Base-by-base conservation (phyloP, 2,113 vertebrate genomes). In the Xyrauchen texanus region DNA sequence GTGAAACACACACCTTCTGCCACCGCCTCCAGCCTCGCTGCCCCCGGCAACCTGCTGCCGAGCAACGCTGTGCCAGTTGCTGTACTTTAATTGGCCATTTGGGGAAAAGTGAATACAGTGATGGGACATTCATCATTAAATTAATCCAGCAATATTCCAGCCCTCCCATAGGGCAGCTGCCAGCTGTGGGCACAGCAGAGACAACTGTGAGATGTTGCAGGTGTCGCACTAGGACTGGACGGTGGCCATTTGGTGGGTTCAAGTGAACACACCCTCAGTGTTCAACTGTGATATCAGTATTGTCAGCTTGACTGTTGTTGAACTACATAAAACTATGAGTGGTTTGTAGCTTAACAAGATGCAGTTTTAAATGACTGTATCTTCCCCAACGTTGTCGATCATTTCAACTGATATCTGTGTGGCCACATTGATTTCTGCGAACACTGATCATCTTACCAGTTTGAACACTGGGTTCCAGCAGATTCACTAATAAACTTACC, bases 51-150 rank as follows among this genome's bases (percentile, higher is more conserved):
- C 92, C 95, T 97, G 96, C 96, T 96, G 94, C 94, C 94, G 89
- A 95, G 94, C 95, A 93, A 92, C 79, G 88, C 90, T 89, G 94
- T 97, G 96, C 96, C 96, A 97, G 97, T 98, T 98, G 97, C 97
- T 96, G 94, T 96, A 68, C 98, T 99, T 99, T 99, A 99, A 99
- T 99, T 99, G 97, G 97, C 95, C 97, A 97, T 99, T 96, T 98
- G 96, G 97, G 97, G 96, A 98, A 98, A 98, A 95, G 94, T 93
- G 94, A 96, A 97, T 98, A 95, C 95, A 95, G 96, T 96, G 96
- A 95, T 96, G 98, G 93, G 97, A 98, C 97, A 98, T 98, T 99
- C 98, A 98, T 99, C 96, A 98, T 96, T 96, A 98, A 98, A 98
- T 98, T 98, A 98, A 98, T 97, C 96, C 95, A 98, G 95, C 94